phyloP scores from a whole-genome alignment of 1,140 invertebrate species.

The Calliphora vicina region DNA sequence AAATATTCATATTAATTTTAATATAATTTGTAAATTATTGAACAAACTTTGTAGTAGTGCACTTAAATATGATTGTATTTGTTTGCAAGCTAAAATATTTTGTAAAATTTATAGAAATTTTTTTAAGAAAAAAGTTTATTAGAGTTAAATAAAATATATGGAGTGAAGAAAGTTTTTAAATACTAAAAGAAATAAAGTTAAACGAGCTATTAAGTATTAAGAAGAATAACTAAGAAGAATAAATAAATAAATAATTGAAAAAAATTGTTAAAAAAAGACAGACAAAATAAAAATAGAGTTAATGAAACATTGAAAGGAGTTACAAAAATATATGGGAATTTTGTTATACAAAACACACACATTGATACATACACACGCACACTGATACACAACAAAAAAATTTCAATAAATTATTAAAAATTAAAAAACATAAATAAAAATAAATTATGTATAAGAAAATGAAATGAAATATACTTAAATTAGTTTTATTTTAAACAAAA shows the following conservation, averaged over 20 bases:
- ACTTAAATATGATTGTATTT: too few species aligned
- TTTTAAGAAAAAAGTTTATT: too few species aligned
- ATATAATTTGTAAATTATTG: too few species aligned
- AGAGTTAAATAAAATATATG: too few species aligned
- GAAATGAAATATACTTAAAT: background rate
- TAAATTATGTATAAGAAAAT: background rate
- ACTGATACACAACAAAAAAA: background rate
- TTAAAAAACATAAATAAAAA: conserved; percentile 6
- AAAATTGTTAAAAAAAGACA: background rate
- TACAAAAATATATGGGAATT: background rate
- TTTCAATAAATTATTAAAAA: background rate
- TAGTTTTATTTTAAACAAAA: too few species aligned
- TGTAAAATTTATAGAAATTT: too few species aligned
- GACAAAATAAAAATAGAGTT: background rate
- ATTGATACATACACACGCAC: background rate
- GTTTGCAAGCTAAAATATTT: too few species aligned
- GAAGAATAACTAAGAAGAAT: too few species aligned
- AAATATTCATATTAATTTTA: too few species aligned
- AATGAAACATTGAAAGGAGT: background rate
- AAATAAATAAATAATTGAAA: background rate
- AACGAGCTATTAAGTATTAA: background rate
- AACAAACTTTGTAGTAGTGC: too few species aligned
- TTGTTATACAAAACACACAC: conserved; percentile 4
- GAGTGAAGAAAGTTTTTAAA: too few species aligned
- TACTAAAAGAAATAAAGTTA: background rate